phyloP scores from a whole-genome alignment of 2,888 invertebrate species.

The Apamea monoglypha region DNA sequence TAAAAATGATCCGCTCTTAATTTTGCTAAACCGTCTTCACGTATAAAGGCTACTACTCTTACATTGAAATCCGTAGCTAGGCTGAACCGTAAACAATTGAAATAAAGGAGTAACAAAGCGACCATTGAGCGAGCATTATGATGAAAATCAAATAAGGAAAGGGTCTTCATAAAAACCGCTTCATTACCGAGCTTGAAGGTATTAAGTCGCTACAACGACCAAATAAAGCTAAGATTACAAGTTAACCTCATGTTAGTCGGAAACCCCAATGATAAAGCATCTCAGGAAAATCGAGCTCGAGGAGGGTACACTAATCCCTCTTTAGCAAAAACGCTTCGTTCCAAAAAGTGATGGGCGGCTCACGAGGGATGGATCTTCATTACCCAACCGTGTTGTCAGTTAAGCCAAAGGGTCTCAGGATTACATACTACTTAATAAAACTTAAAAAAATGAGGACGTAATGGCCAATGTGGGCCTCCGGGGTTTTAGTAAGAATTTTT shows the following conservation, averaged over 20 bases:
- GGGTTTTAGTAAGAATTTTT: conserved; percentile 56
- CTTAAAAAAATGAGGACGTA: conserved; percentile 75
- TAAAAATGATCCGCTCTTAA: conserved; percentile 23
- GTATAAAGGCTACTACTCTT: conserved; percentile 41
- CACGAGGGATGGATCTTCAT: conserved; percentile 89
- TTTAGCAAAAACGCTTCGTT: conserved; percentile 90
- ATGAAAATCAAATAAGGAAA: conserved; percentile 80
- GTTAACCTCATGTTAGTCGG: conserved; percentile 90
- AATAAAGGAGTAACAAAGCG: conserved; percentile 66
- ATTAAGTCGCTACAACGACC: conserved; percentile 87
- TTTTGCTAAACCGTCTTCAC: conserved; percentile 27
- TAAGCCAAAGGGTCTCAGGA: conserved; percentile 87
- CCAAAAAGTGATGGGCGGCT: conserved; percentile 90
- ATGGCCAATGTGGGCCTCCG: conserved; percentile 51
- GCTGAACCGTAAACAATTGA: conserved; percentile 70
- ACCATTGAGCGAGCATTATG: conserved; percentile 60
- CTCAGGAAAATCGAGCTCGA: conserved; percentile 88
- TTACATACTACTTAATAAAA: conserved; percentile 86
- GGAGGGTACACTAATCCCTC: conserved; percentile 90
- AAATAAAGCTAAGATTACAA: conserved; percentile 90
- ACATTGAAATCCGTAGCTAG: conserved; percentile 52
- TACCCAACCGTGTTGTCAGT: conserved; percentile 88
- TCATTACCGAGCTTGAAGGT: conserved; percentile 85
- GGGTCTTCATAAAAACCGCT: conserved; percentile 84
- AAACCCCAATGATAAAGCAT: conserved; percentile 90